These are phyloP conservation scores for Andrena haemorrhoa DNA, from an alignment of 2,888 invertebrate species.

Conservation along the genomic window DNA sequence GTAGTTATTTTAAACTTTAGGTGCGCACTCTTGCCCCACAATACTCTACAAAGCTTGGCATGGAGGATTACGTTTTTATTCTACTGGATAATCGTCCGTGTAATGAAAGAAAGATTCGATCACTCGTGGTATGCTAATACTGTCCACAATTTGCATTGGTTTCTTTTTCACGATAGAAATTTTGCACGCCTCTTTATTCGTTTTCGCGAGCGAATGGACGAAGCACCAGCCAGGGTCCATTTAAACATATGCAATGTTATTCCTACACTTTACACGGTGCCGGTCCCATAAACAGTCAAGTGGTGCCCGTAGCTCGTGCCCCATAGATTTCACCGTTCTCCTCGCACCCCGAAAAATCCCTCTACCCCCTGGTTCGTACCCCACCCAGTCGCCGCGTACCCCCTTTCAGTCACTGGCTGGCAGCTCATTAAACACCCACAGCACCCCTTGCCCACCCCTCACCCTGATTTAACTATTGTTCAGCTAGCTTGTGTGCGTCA, in stretches of 20 bases:
- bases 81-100: no score
- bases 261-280: constrained; percentile 80
- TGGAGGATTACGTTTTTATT: no score
- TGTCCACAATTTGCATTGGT: no score
- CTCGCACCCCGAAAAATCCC: constrained; percentile 59
- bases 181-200: not conserved
- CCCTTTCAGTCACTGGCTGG: constrained; percentile 75
- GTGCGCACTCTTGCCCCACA: no score
- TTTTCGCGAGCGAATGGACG: not conserved
- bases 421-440: constrained; percentile 84
- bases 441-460: constrained; percentile 79
- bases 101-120: no score
- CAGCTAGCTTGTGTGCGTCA: constrained; percentile 70
- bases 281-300: constrained; percentile 79
- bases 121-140: no score
- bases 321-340: constrained; percentile 69
- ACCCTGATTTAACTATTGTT: constrained; percentile 84
- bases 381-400: constrained; percentile 46
- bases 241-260: constrained; percentile 79
- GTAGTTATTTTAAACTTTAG: no score
- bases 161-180: not conserved
- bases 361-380: constrained; percentile 35
- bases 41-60: no score
- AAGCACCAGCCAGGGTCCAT: constrained; percentile 32
- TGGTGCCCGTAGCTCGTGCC: constrained; percentile 78